phyloP scores from a whole-genome alignment of 1,140 invertebrate genomes.

The Trichonephila inaurata region DNA sequence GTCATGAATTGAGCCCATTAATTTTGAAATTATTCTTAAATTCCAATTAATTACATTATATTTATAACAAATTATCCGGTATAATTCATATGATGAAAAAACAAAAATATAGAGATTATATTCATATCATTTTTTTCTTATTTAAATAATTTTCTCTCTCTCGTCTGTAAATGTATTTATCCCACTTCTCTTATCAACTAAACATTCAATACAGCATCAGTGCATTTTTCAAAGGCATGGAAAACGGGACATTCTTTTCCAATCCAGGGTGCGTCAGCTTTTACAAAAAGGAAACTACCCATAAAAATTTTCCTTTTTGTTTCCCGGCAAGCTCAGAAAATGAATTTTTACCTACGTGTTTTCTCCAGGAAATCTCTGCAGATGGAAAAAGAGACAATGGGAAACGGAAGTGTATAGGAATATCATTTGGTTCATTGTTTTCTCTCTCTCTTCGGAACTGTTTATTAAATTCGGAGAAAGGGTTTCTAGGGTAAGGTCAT shows the following conservation, averaged over 20 bases:
- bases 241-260: background rate
- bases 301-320: background rate
- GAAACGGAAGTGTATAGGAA: background rate
- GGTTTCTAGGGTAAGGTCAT: background rate
- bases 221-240: background rate
- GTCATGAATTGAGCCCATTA: too few relatives aligned
- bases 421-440: background rate
- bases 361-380: background rate
- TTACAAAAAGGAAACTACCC: background rate
- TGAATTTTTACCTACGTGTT: background rate
- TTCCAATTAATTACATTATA: too few relatives aligned
- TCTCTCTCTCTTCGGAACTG: background rate
- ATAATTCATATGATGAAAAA: too few relatives aligned
- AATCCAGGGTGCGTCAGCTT: background rate
- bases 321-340: background rate
- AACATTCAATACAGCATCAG: background rate
- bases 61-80: too few relatives aligned
- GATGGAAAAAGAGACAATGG: background rate
- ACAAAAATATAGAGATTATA: too few relatives aligned
- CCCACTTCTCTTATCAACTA: background rate
- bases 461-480: background rate
- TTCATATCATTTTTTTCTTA: too few relatives aligned
- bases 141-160: too few relatives aligned
- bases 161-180: background rate
- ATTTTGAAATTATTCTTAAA: too few relatives aligned